Conservation (phyloP, 2,797 vertebrate genomes). For the Pygocentrus nattereri region DNA sequence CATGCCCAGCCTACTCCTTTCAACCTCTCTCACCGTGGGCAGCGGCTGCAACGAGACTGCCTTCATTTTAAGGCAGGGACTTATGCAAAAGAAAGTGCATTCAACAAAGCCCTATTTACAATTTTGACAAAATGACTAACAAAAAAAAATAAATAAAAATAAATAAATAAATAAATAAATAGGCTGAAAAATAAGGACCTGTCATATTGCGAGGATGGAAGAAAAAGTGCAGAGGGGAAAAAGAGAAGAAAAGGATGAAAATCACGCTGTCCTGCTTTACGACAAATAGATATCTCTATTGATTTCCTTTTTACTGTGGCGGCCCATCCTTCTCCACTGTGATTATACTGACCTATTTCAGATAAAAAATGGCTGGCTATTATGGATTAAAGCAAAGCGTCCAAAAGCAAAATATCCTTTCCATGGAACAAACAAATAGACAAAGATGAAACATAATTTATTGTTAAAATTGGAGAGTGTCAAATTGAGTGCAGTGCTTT, state of each 20-base stretch:
- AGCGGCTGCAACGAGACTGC: conserved; percentile 66
- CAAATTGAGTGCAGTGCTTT: conserved; percentile 75
- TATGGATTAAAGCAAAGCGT: conserved; percentile 82
- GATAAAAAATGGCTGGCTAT: conserved; percentile 71
- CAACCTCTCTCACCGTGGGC: conserved; percentile 59
- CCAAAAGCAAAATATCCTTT: conserved; percentile 78
- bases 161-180: conserved; percentile 65
- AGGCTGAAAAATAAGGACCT: conserved; percentile 77
- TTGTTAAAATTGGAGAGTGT: conserved; percentile 70
- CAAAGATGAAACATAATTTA: conserved; percentile 79
- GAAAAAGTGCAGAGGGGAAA: conserved; percentile 57
- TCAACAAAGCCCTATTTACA: conserved; percentile 77
- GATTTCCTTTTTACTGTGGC: conserved; percentile 82
- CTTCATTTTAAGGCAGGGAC: conserved; percentile 67
- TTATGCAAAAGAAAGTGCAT: conserved; percentile 76
- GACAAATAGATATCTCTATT: conserved; percentile 88
- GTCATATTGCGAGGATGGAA: conserved; percentile 75
- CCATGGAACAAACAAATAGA: conserved; percentile 79
- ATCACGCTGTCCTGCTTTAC: conserved; percentile 84
- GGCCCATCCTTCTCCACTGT: conserved; percentile 82
- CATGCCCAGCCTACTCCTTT: conserved; percentile 60
- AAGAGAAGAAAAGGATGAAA: conserved; percentile 78
- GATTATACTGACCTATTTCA: conserved; percentile 86
- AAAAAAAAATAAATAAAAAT: conserved; percentile 7
- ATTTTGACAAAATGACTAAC: conserved; percentile 78